Conservation (phyloP, 2,113 vertebrate species). For the Thermophis baileyi region DNA sequence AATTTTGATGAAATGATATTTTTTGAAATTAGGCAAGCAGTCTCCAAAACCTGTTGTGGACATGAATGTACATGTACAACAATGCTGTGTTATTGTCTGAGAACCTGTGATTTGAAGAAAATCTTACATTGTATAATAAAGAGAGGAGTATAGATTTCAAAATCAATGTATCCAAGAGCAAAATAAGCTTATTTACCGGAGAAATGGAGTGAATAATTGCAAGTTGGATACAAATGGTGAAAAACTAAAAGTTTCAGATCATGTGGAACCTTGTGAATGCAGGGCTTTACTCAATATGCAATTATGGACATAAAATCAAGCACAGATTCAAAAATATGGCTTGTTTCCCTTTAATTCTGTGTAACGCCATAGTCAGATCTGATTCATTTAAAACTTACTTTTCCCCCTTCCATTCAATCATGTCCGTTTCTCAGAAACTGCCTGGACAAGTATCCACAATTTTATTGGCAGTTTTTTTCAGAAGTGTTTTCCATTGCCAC, state of each 20-base stretch:
- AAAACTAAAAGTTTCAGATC: neutral
- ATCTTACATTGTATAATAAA: neutral
- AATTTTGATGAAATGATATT: neutral
- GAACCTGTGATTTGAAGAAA: neutral
- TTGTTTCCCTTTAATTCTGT: neutral
- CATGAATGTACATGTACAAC: neutral
- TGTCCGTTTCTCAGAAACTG: no score
- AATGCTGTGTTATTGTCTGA: neutral
- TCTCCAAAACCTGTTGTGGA: neutral
- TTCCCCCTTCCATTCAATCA: no score
- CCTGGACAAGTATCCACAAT: no score
- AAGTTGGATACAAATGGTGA: neutral
- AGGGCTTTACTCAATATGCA: neutral
- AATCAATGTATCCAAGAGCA: neutral
- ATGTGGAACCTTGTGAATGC: neutral
- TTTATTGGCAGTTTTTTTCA: no score
- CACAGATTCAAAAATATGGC: neutral
- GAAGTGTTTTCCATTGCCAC: no score
- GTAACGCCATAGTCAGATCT: neutral
- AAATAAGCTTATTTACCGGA: neutral
- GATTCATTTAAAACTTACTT: neutral
- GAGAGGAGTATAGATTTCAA: neutral
- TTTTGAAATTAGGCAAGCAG: neutral
- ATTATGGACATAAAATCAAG: neutral
- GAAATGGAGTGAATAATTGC: neutral